Evolutionary conservation across 2,113 vertebrate genomes (phyloP).

Genomic region (Anthoscopus minutus): DNA sequence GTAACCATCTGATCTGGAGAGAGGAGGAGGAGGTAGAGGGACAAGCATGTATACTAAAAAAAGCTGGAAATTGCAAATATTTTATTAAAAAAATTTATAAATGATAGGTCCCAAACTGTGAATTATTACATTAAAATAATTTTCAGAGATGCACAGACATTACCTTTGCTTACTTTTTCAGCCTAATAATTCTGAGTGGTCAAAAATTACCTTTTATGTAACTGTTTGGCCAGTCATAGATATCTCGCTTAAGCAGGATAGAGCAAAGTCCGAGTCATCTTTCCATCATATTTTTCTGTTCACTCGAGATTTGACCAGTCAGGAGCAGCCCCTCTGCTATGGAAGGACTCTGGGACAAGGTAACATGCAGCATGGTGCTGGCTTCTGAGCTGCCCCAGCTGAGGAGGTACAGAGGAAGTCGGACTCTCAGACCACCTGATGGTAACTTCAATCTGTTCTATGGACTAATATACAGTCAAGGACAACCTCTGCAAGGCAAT

Average conservation of each 20-base stretch:
- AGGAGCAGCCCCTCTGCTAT: neutral
- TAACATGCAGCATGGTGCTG: fast-evolving
- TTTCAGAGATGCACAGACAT: neutral
- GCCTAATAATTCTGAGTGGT: neutral
- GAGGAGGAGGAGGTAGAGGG: neutral
- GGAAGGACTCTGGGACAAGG: neutral
- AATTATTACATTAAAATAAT: neutral
- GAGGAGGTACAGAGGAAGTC: neutral
- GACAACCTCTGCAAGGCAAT: neutral
- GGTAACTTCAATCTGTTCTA: neutral
- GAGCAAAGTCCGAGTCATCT: neutral
- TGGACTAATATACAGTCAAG: neutral
- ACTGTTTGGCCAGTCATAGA: neutral
- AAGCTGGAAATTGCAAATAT: neutral
- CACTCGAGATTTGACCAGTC: neutral
- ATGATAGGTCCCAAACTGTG: neutral
- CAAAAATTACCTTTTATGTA: neutral
- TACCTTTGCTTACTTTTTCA: neutral
- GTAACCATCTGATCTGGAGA: neutral
- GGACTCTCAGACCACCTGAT: neutral
- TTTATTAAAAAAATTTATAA: neutral
- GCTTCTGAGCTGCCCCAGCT: neutral
- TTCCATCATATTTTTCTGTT: neutral
- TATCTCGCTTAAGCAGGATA: neutral
- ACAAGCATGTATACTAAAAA: neutral